These are phyloP conservation scores for Diphyllodes magnificus DNA, from an alignment of 2,113 vertebrate species.

Conservation along the genomic window DNA sequence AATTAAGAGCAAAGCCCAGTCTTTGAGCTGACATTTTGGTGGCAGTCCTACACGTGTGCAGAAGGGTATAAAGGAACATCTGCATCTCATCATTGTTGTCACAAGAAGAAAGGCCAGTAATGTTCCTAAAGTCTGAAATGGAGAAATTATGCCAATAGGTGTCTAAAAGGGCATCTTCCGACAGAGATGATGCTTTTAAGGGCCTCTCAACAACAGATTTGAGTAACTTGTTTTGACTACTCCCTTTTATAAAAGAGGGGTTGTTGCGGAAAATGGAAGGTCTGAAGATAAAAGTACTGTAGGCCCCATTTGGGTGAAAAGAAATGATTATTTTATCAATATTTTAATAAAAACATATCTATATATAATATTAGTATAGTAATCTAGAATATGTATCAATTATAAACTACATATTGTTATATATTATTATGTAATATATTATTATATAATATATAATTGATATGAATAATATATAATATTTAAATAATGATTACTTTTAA, in stretches of 20 bases:
- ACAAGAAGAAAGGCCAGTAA: background rate
- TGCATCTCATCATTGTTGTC: background rate
- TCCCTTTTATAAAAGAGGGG: background rate
- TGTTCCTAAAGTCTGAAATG: background rate
- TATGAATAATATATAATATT: background rate
- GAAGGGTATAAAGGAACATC: background rate
- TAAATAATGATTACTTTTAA: background rate
- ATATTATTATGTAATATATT: background rate
- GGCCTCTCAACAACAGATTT: background rate
- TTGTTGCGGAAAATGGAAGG: background rate
- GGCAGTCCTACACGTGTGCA: background rate
- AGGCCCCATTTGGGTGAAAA: background rate
- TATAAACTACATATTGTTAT: too few relatives aligned
- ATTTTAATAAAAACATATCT: background rate
- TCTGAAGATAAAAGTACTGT: background rate
- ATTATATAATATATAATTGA: background rate
- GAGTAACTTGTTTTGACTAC: background rate
- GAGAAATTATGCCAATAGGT: background rate
- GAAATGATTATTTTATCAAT: background rate
- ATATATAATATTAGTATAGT: background rate
- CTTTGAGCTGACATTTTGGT: background rate
- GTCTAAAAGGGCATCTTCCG: background rate
- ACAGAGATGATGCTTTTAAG: background rate
- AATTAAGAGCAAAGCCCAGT: background rate
- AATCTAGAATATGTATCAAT: background rate